Percentiles rank a stretch among this genome's conserved stretches.
These are phyloP conservation scores for Dasyprocta punctata DNA, from an alignment of 2,113 vertebrate genomes.

Conservation along the genomic window DNA sequence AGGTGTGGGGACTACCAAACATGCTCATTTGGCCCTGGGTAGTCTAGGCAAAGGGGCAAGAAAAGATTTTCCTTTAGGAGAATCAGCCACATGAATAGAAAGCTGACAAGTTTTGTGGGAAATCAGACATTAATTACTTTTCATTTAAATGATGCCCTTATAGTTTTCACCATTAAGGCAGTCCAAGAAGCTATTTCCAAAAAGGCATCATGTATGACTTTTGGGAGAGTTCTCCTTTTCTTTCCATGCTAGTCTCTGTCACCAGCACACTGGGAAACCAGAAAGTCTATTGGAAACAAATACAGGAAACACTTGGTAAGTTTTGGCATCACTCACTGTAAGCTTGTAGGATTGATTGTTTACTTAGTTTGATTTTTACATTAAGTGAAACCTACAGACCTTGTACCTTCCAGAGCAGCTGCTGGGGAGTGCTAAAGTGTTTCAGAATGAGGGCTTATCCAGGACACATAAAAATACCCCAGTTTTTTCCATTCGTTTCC, in stretches of 20 bases:
- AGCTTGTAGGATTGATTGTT: background rate
- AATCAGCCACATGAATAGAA: background rate
- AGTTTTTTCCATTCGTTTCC: background rate
- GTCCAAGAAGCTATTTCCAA: background rate
- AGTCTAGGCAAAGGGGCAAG: background rate
- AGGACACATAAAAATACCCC: background rate
- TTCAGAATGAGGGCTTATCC: background rate
- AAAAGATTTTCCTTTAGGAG: background rate
- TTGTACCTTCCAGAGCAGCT: background rate
- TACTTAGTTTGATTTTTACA: background rate
- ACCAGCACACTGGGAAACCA: rapidly evolving
- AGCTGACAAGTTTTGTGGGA: background rate
- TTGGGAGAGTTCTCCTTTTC: background rate
- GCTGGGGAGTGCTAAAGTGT: background rate
- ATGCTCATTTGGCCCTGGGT: background rate
- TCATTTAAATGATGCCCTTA: background rate
- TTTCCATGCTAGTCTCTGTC: background rate
- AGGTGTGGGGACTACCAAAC: background rate
- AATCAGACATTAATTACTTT: background rate
- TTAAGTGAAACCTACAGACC: background rate
- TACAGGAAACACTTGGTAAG: rapidly evolving
- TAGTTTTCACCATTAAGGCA: background rate
- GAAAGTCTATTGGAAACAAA: rapidly evolving
- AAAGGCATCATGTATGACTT: background rate
- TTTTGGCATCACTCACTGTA: rapidly evolving